Evolutionary conservation across 2,888 invertebrate species (phyloP), one percentile per base, ranked within the genome.

Genomic region (Zootermopsis nevadensis): DNA sequence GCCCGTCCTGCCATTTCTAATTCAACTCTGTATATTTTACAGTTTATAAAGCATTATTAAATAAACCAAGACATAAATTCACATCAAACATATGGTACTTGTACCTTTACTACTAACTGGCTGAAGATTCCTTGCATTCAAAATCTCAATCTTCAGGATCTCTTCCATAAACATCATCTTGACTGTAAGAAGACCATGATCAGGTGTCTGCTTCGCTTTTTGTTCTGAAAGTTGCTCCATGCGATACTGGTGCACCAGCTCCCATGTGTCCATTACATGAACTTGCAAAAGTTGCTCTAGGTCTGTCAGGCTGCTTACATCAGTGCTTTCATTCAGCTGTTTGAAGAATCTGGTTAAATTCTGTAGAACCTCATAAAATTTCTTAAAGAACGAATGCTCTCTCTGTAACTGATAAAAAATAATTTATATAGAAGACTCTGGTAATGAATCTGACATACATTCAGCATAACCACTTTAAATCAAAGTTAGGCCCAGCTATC

Each of bases 321-420:
- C 42, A 83, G 85, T 35, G 12, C 67, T 48, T 0, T 85, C 81
- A 82, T 94, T 94, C 76, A 91, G 91, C 38, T 93, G 92, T 87
- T 97, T 96, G 91, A 99, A 98, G 86, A 97, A 97, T 80, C 95
- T 94, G 82, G 96, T 93, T 91, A 99, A 94, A 69, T 97, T 93
- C 86, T 94, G 94, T 67, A 98, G 91, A 69, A 98, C 97, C 87
- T 96, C 95, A 87, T 95, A 95, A 83, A 99, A 92, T 88, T 98
- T 96, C 84, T 95, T 94, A 89, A 98, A 99, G 89, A 98, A 98
- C n/a, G 95, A 93, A n/a, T 96, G 95, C 2, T 97, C 96, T 84
- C 97, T 94, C 86, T 97, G 27, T 12, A 88, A 60, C 19, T 60
- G 10, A 60, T 60, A n/a, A 60, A 60, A 48, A 7, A 60, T n/a